phyloP scores from a whole-genome alignment of 1,140 invertebrate genomes.

The Diorhabda carinulata region DNA sequence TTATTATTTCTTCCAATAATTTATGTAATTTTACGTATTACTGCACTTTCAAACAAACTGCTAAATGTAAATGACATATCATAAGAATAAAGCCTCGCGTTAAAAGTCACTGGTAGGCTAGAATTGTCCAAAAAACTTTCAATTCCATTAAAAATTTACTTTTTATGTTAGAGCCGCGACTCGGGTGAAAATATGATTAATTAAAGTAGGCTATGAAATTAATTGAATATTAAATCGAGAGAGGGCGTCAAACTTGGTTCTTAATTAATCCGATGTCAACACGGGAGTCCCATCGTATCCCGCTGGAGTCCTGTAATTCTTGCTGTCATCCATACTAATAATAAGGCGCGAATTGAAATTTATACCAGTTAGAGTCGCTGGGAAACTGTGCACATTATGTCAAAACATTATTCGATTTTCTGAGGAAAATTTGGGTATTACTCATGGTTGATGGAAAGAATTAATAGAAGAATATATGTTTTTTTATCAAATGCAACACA shows the following conservation, averaged over 20 bases:
- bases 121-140: not conserved
- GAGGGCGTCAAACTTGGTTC: constrained; percentile 11
- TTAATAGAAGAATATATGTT: too few relatives aligned
- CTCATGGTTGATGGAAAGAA: too few relatives aligned
- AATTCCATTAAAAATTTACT: not conserved
- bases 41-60: too few relatives aligned
- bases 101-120: too few relatives aligned
- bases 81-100: too few relatives aligned
- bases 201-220: constrained; percentile 17
- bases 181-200: constrained; percentile 10
- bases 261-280: constrained; percentile 14
- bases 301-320: constrained; percentile 9
- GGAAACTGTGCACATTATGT: constrained; percentile 4
- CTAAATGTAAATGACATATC: too few relatives aligned
- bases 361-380: constrained; percentile 8
- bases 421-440: too few relatives aligned
- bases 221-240: constrained; percentile 16
- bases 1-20: too few relatives aligned
- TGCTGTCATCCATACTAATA: constrained; percentile 13
- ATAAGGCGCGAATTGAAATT: constrained; percentile 13
- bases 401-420: constrained; percentile 2
- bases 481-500: too few relatives aligned
- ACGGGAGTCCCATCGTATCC: constrained; percentile 10
- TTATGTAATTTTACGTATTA: too few relatives aligned
- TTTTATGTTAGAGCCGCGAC: not conserved